A percentile compares a stretch with the other conserved stretches of the same genome.
phyloP scores from a whole-genome alignment of 2,888 invertebrate species.

The Subacronicta megacephala region DNA sequence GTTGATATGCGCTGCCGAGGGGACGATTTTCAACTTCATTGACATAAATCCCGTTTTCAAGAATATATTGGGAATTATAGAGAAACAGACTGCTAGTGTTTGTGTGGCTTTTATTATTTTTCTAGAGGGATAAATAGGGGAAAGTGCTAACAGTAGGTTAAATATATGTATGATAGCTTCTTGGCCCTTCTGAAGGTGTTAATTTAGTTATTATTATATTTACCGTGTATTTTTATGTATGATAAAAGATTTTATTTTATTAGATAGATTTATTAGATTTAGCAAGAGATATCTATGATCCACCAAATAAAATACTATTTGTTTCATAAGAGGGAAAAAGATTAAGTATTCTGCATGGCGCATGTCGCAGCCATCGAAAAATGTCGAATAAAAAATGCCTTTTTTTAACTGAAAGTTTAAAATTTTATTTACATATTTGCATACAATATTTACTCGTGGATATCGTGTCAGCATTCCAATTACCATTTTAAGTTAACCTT shows the following conservation, averaged over 20 bases:
- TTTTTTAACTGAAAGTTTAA: conserved; percentile 45
- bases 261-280: too few species aligned
- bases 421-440: conserved; percentile 63
- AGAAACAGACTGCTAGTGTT: conserved; percentile 57
- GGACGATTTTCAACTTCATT: conserved; percentile 68
- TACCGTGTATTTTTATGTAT: too few species aligned
- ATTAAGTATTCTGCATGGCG: conserved; percentile 15
- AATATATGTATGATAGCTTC: conserved; percentile 46
- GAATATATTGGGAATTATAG: conserved; percentile 63
- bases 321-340: conserved; percentile 4
- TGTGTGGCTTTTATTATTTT: conserved; percentile 57
- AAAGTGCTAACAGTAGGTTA: conserved; percentile 33
- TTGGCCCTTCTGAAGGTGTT: conserved; percentile 16
- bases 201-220: too few species aligned
- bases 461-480: conserved; percentile 67
- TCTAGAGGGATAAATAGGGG: conserved; percentile 45
- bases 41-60: conserved; percentile 67
- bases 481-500: conserved; percentile 68
- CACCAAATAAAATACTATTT: conserved; percentile 1
- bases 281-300: background rate
- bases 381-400: conserved; percentile 37
- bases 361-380: conserved; percentile 25
- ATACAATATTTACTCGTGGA: conserved; percentile 64
- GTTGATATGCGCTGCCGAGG: conserved; percentile 73
- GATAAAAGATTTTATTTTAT: too few species aligned